A percentile compares a stretch with the other conserved stretches of the same genome.
These are phyloP conservation scores for Orchesella flavescens DNA, from an alignment of 2,888 invertebrate genomes.

Conservation along the genomic window DNA sequence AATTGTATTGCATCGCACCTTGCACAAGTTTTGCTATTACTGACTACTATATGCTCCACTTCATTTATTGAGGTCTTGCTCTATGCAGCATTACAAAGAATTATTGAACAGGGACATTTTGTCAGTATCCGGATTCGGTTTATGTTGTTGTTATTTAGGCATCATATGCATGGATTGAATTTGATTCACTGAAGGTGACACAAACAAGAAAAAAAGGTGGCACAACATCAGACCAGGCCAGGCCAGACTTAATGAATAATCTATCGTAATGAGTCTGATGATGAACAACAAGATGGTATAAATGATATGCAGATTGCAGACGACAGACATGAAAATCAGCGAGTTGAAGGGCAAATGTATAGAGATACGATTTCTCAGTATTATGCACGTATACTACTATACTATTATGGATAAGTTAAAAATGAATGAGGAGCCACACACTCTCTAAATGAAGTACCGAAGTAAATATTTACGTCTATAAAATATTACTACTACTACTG, in stretches of 20 bases:
- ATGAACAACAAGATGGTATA: background rate
- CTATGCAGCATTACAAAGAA: too few species aligned
- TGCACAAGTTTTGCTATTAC: too few species aligned
- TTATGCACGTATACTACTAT: conserved; percentile 40
- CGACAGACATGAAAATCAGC: conserved; percentile 18
- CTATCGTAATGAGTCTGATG: background rate
- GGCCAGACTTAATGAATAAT: conserved; percentile 44
- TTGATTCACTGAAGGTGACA: conserved; percentile 10
- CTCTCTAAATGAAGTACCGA: background rate
- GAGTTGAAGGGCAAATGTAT: conserved; percentile 45
- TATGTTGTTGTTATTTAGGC: conserved; percentile 6
- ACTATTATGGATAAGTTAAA: background rate
- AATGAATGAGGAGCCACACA: background rate
- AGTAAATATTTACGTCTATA: too few species aligned
- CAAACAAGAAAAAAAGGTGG: background rate
- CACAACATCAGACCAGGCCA: conserved; percentile 32
- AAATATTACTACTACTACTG: too few species aligned
- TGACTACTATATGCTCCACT: too few species aligned
- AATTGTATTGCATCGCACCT: too few species aligned
- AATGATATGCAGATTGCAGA: conserved; percentile 29
- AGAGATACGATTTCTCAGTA: conserved; percentile 58
- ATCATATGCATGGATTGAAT: background rate
- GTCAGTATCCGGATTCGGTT: background rate
- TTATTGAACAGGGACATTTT: too few species aligned
- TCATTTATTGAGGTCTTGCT: too few species aligned